Evolutionary conservation across 2,113 vertebrate genomes (phyloP).

Genomic region (Phalacrocorax pelagicus): DNA sequence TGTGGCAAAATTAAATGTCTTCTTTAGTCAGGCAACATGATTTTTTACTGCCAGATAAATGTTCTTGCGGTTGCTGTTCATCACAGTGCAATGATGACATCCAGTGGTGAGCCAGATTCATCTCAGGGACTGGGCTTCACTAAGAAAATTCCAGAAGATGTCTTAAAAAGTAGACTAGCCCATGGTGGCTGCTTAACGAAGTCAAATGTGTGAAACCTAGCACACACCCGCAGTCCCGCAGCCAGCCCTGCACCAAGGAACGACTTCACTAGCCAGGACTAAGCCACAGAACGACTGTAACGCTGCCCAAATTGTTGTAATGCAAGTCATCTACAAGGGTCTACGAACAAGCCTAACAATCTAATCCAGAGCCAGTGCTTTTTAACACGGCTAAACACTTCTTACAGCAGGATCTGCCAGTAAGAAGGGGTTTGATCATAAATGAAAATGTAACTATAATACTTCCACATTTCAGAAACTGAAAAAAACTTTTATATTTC

Average conservation of each 20-base stretch:
- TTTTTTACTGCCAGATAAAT: constrained; percentile 18
- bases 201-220: not conserved
- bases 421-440: not conserved
- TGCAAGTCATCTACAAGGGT: not conserved
- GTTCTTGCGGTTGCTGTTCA: not conserved
- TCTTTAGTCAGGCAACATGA: not conserved
- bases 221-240: not conserved
- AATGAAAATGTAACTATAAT: not conserved
- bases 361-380: not conserved
- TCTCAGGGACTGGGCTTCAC: not conserved
- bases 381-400: not conserved
- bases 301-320: not conserved
- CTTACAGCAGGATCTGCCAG: not conserved
- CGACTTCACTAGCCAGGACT: rapidly evolving
- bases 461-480: not conserved
- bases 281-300: not conserved
- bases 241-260: not conserved
- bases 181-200: not conserved
- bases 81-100: constrained; percentile 58
- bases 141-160: constrained; percentile 4
- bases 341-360: not conserved
- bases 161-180: not conserved
- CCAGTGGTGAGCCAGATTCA: constrained; percentile 65
- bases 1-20: not conserved
- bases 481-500: not conserved